Evolutionary conservation across 2,113 vertebrate genomes (phyloP), one percentile per base, ranked within the genome.

Genomic region (Elephas maximus): DNA sequence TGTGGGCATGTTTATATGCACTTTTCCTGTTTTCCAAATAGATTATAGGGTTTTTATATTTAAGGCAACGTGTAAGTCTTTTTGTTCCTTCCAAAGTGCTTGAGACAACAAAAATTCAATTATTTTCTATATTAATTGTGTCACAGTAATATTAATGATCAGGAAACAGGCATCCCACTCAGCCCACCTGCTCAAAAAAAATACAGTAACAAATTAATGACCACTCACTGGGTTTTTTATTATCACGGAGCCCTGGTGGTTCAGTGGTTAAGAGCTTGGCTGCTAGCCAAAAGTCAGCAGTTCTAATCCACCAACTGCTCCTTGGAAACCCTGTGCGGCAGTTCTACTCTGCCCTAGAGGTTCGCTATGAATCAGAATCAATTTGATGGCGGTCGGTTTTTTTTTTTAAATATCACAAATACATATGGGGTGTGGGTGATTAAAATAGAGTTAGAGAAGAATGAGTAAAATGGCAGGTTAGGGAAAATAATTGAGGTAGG

Each of bases 141-240:
- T 10, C 51, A 60, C 5, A 71, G 65, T 37, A 15, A 57, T 67
- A 37, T 26, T 37, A 62, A 1, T 82, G 20, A 2, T 5, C 23
- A 15, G 17, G 28, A 1, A 51, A 81, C 2, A 91, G 9, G 83
- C 48, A 44, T 17, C 0, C 6, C 8, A 69, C 1, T 0, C 69
- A 21, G 37, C 4, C 7, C 6, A 51, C 12, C 1, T 1, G 1
- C 28, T 5, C 4, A 37, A 41, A 3, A 48, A 60, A 60, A 1
- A 4, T 44, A 10, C 41, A 33, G 4, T 65, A 60, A 7, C 4
- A 33, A 2, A 4, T 24, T 48, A 62, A 41, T 33, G 12, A 23
- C 17, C 85, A 63, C 33, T 37, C 37, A 37, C 37, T 37, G 37
- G 37, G 37, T 37, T 37, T 37, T 37, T 37, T 37, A 37, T 37